Evolutionary conservation across 1,140 invertebrate species (phyloP).

Genomic region (Cylas formicarius): DNA sequence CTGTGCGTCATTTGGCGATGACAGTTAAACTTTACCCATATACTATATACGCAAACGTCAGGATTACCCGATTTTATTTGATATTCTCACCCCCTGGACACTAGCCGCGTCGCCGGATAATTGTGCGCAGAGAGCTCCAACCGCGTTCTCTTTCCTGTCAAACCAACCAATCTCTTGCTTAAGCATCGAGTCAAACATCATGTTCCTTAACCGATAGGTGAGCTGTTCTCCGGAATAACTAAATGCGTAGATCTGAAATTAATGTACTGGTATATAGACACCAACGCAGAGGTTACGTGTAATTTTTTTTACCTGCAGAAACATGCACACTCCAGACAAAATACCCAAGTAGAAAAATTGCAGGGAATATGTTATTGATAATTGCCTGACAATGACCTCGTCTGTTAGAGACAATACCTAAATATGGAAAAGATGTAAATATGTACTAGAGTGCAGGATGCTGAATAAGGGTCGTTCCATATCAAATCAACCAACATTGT

Average conservation of each 20-base stretch:
- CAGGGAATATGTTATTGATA: constrained; percentile 58
- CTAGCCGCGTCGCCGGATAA: constrained; percentile 70
- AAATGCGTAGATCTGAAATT: constrained; percentile 57
- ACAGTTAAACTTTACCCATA: too few relatives aligned
- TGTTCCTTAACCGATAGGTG: constrained; percentile 60
- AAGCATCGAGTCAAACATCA: constrained; percentile 64
- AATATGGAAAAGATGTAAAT: too few relatives aligned
- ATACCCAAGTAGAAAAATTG: constrained; percentile 64
- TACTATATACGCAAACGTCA: too few relatives aligned
- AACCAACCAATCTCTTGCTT: constrained; percentile 76
- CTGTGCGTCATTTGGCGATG: too few relatives aligned
- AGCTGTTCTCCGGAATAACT: constrained; percentile 66
- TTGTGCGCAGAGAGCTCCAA: constrained; percentile 71
- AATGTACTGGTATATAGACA: background rate
- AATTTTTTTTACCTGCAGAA: constrained; percentile 53
- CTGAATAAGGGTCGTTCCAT: too few relatives aligned
- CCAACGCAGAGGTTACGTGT: too few relatives aligned
- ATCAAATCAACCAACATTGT: too few relatives aligned
- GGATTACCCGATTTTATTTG: too few relatives aligned
- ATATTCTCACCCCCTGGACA: constrained; percentile 66
- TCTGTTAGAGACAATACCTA: constrained; percentile 47
- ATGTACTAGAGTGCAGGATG: too few relatives aligned
- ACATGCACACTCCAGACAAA: constrained; percentile 60
- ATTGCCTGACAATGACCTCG: constrained; percentile 47
- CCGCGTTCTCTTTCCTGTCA: constrained; percentile 65